phyloP scores from a whole-genome alignment of 2,797 vertebrate genomes.

The Meriones psammophilus region DNA sequence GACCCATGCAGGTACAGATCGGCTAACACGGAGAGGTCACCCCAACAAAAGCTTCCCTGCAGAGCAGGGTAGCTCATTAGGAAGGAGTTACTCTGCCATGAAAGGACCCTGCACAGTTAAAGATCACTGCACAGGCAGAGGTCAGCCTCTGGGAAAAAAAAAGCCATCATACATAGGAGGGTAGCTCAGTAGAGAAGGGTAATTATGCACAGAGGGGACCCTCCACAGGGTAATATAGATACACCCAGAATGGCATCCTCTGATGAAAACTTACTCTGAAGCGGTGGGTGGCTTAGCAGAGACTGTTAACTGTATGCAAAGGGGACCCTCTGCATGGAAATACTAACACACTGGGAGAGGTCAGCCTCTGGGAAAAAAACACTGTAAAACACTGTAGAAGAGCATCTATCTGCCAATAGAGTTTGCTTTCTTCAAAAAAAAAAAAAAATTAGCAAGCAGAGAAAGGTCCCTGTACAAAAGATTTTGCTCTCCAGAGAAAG shows the following conservation, averaged over 20 bases:
- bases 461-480: not conserved
- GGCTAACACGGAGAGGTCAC: not conserved
- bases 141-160: not conserved
- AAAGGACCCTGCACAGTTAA: not conserved
- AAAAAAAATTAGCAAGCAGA: not conserved
- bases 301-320: not conserved
- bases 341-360: fast-evolving
- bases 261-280: too few relatives aligned
- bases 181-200: not conserved
- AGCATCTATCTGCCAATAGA: not conserved
- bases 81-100: too few relatives aligned
- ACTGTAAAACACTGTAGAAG: not conserved
- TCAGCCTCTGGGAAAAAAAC: not conserved
- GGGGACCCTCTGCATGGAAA: not conserved
- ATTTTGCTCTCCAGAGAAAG: not conserved
- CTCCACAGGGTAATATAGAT: too few relatives aligned
- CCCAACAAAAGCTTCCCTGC: not conserved
- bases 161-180: not conserved
- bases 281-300: too few relatives aligned
- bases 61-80: too few relatives aligned
- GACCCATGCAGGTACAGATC: not conserved
- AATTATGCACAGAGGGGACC: too few relatives aligned
- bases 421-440: not conserved
- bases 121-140: too few relatives aligned
- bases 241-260: too few relatives aligned